A percentile compares a stretch with the other conserved stretches of the same genome.
Evolutionary conservation across 1,140 invertebrate genomes (phyloP).

Genomic region (Cydia amplana): DNA sequence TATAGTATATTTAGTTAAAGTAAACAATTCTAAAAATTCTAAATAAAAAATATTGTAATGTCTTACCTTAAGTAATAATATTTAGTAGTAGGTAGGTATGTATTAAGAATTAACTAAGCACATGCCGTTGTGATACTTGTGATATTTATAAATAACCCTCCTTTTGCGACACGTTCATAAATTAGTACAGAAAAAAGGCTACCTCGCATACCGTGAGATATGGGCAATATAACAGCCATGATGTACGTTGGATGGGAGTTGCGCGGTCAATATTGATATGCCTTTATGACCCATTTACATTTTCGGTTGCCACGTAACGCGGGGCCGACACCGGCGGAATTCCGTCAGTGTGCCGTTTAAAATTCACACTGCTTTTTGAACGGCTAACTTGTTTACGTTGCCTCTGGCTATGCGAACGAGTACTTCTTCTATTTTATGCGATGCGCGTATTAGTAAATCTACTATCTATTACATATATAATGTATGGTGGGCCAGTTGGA

Average conservation of each 20-base stretch:
- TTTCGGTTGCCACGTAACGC: slow-evolving; percentile 55
- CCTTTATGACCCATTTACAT: slow-evolving; percentile 72
- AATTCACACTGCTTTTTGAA: slow-evolving; percentile 55
- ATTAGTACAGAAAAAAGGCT: slow-evolving; percentile 58
- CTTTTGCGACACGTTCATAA: slow-evolving; percentile 46
- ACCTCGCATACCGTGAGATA: slow-evolving; percentile 61
- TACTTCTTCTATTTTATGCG: slow-evolving; percentile 23
- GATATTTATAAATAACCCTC: slow-evolving; percentile 11
- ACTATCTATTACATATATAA: neutral
- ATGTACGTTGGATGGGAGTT: slow-evolving; percentile 61
- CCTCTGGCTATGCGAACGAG: slow-evolving; percentile 32
- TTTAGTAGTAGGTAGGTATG: too few relatives aligned
- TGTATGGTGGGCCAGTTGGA: too few relatives aligned
- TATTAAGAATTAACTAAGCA: neutral
- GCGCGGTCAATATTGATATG: slow-evolving; percentile 73
- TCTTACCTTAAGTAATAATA: too few relatives aligned
- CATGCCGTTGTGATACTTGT: neutral
- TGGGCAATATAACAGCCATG: slow-evolving; percentile 64
- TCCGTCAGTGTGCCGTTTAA: slow-evolving; percentile 56
- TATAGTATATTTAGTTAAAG: too few relatives aligned
- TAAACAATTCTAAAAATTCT: too few relatives aligned
- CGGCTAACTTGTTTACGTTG: slow-evolving; percentile 57
- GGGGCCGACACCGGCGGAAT: slow-evolving; percentile 48
- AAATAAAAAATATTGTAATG: too few relatives aligned
- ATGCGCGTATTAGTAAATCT: neutral